Percentiles rank a stretch among this genome's conserved stretches.
Conservation (phyloP, 2,113 vertebrate genomes). For the Actenoides lindsayi region DNA sequence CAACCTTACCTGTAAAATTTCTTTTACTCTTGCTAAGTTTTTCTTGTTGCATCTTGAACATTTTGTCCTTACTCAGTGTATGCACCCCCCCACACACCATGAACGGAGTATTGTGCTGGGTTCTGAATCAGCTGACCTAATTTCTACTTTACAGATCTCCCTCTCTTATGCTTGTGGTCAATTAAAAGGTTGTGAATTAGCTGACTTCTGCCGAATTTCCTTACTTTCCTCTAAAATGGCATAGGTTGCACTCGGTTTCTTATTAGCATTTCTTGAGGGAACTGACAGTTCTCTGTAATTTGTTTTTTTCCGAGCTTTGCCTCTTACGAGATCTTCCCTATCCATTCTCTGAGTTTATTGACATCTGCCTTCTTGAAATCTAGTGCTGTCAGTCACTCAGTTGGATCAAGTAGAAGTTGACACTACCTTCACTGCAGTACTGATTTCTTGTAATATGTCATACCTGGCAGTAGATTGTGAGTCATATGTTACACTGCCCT, state of each 20-base stretch:
- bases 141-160: neutral
- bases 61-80: neutral
- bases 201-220: neutral
- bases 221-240: neutral
- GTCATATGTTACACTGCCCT: neutral
- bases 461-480: neutral
- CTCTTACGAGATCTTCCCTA: neutral
- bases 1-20: neutral
- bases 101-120: neutral
- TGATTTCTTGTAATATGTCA: neutral
- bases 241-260: neutral
- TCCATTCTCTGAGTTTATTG: neutral
- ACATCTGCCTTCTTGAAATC: neutral
- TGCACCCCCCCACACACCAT: rapidly evolving
- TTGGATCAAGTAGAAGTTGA: neutral
- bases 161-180: neutral
- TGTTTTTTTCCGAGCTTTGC: neutral
- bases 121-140: neutral
- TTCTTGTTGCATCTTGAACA: neutral
- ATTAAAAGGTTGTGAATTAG: neutral
- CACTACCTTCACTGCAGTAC: neutral
- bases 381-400: neutral
- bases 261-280: neutral
- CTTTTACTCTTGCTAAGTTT: neutral
- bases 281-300: neutral